Evolutionary conservation across 2,888 invertebrate species (phyloP), one percentile per base, ranked within the genome.

Genomic region (Sinhomidia bicolor): DNA sequence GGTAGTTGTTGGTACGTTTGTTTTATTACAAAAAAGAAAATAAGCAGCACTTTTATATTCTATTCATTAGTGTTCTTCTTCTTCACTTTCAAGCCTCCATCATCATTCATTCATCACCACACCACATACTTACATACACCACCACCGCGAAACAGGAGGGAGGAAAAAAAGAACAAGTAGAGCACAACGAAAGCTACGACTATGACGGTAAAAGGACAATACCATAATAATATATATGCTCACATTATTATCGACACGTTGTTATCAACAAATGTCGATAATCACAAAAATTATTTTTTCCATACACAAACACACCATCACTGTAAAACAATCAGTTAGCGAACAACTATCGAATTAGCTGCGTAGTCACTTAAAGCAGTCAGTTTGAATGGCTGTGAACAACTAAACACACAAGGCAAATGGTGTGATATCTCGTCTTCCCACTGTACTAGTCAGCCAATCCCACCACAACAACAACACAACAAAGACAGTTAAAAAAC

Each of bases 251-350:
- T 32, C 17, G 32, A 32, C 65, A 32, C 32, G 65, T 65, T 65
- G n/a, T 26, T 65, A 65, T 32, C 65, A 65, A 32, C 32, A 65
- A 65, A 65, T n/a, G 26, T 65, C 65, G 65, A 65, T 65, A 65
- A 65, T 32, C 65, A 65, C 65, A 32, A n/a, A n/a, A n/a, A 65
- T 65, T 65, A 65, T 26, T 65, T 29, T 65, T 65, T 47, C 3
- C 3, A 36, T 65, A 32, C 29, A 65, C n/a, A 65, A 65, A 32
- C 14, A 65, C 65, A 32, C 14, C 65, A 32, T 32, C 20, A 65
- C 32, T 14, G 3, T n/a, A 65, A n/a, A n/a, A 32, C 65, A 32
- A 32, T 60, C 26, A 60, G 60, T n/a, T 5, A n/a, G n/a, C 3
- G 14, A 65, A 65, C 65, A 26, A 65, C 32, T 12, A 5, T 26